Evolutionary conservation across 2,888 invertebrate species (phyloP).

Genomic region (Dryadula phaetusa): DNA sequence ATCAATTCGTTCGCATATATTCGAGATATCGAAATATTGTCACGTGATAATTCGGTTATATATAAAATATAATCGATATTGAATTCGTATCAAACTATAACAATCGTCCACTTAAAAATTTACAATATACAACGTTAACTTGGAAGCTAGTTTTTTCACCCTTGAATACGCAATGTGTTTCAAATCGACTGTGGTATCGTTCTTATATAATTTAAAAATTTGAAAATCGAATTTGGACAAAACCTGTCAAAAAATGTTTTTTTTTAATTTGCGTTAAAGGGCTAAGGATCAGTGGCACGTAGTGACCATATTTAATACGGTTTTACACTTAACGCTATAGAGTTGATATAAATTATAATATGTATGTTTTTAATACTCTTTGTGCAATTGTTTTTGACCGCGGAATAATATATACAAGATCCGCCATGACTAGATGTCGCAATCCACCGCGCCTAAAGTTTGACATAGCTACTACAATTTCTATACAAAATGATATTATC

Average conservation of each 20-base stretch:
- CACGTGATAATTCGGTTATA: neutral
- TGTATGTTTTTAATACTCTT: constrained; percentile 78
- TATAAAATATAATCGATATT: constrained; percentile 5
- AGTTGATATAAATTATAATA: constrained; percentile 70
- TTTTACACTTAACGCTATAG: constrained; percentile 76
- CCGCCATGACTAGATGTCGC: constrained; percentile 48
- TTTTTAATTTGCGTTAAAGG: neutral
- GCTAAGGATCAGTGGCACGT: constrained; percentile 69
- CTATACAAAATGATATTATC: neutral
- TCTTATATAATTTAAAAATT: neutral
- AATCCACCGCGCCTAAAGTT: constrained; percentile 29
- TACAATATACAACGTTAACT: neutral
- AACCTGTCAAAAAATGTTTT: too few relatives aligned
- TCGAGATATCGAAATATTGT: neutral
- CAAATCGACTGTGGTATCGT: neutral
- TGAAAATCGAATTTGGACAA: too few relatives aligned
- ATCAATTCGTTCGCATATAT: neutral
- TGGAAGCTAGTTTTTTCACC: neutral
- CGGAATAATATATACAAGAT: constrained; percentile 46
- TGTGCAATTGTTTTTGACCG: constrained; percentile 65
- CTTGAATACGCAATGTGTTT: neutral
- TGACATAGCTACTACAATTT: too few relatives aligned
- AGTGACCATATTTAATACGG: constrained; percentile 77
- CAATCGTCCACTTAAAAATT: neutral
- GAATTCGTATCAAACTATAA: neutral